Conservation (phyloP, 1,140 invertebrate genomes). For the Pseudomyrmex concolor region DNA sequence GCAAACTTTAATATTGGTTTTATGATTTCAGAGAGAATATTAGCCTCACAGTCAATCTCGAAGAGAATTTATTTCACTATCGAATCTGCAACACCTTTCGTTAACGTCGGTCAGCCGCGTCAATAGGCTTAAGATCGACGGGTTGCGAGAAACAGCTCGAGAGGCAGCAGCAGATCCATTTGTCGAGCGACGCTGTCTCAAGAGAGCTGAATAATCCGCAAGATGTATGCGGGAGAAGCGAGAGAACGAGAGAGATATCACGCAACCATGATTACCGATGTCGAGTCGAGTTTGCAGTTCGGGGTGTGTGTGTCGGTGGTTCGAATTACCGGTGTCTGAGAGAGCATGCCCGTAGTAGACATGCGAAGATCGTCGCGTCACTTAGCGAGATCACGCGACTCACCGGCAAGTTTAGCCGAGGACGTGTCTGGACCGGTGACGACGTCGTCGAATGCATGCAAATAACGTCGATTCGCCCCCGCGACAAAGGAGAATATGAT, state of each 20-base stretch:
- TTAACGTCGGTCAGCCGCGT: conserved; percentile 34
- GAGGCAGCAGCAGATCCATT: conserved; percentile 27
- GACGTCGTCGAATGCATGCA: conserved; percentile 50
- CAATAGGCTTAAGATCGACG: conserved; percentile 1
- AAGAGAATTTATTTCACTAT: background rate
- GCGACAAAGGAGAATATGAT: conserved; percentile 53
- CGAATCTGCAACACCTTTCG: background rate
- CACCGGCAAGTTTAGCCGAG: conserved; percentile 37
- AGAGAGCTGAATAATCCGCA: conserved; percentile 40
- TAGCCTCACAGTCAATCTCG: background rate
- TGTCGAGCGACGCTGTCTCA: conserved; percentile 37
- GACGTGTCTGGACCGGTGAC: conserved; percentile 16
- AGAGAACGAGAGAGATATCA: background rate
- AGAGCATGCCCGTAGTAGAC: conserved; percentile 29
- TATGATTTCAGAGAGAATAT: background rate
- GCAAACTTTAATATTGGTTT: background rate
- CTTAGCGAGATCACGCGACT: conserved; percentile 55
- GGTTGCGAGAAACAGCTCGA: background rate
- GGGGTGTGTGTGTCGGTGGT: conserved; percentile 18
- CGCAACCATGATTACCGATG: conserved; percentile 44
- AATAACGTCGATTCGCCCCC: conserved; percentile 46
- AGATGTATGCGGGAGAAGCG: conserved; percentile 1
- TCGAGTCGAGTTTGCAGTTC: conserved; percentile 50
- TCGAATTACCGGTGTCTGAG: conserved; percentile 46
- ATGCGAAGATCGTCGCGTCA: conserved; percentile 54